Conservation (phyloP, 2,797 vertebrate genomes). For the Masticophis lateralis region DNA sequence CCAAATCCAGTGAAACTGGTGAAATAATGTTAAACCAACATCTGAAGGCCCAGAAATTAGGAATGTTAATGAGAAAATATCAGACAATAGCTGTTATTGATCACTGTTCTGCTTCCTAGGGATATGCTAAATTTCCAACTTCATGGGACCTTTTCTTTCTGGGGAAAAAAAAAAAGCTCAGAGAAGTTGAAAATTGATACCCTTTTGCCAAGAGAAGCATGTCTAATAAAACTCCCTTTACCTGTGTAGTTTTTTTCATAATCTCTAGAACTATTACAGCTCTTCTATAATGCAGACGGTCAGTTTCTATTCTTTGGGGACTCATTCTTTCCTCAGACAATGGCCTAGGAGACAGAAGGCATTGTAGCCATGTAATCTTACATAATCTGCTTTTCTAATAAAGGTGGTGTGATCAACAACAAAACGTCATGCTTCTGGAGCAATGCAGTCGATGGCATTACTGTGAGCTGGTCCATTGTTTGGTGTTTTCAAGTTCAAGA, state of each 20-base stretch:
- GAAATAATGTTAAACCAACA: accelerated
- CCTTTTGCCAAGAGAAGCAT: not conserved
- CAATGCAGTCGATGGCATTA: not conserved
- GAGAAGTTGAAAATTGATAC: not conserved
- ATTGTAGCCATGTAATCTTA: not conserved
- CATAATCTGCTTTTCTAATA: not conserved
- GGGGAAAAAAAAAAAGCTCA: not conserved
- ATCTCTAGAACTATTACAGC: not conserved
- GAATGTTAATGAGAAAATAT: not conserved
- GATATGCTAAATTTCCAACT: not conserved
- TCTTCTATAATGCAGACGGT: not conserved
- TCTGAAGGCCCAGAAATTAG: not conserved
- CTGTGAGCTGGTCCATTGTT: not conserved
- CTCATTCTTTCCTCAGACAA: not conserved
- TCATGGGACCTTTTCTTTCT: not conserved
- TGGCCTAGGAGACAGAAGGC: not conserved
- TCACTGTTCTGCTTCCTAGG: not conserved
- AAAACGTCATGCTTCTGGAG: not conserved
- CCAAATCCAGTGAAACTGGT: not conserved
- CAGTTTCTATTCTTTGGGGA: not conserved
- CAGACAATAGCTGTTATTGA: not conserved
- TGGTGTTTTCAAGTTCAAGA: not conserved
- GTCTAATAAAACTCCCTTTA: not conserved
- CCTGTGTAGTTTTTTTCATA: no score
- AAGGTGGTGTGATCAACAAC: not conserved